Base-by-base conservation (phyloP, 2,797 vertebrate species). In the Buceros bicornis region DNA sequence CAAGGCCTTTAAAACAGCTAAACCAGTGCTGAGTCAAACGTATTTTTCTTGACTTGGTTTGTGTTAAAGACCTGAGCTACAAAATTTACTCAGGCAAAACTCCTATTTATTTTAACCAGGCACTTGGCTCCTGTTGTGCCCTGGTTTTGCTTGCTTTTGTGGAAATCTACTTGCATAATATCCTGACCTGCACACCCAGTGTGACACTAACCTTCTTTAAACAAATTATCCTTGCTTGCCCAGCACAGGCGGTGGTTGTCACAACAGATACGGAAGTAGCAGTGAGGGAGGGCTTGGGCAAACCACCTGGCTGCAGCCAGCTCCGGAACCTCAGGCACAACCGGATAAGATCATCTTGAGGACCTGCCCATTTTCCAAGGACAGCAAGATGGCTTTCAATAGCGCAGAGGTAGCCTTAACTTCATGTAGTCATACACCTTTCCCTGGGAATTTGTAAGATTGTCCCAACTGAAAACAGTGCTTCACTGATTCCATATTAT, bases 1-100 rank as follows among this genome's bases (percentile, higher is more conserved):
- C 91, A 96, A 94, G 92, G 85, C 72, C 79, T 96, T 83, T 81
- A 66, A 95, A 96, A 88, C 72, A 91, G 91, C 72, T 93, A 81
- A 47, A 20, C 48, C 89, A 57, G 54, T 90, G 87, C 94, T 91
- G 89, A 95, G 90, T 94, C 85, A 95, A 81, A 56, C 4, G 6
- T 88, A 62, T 76, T 90, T 96, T 79, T 76, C 85, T 94, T 94
- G 47, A 81, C 33, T 88, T 84, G 40, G 43, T 86, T 90, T 90
- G 47, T 82, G 70, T 70, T 79, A 84, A 88, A 95, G 35, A 8
- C 33, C 62, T 88, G 66, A 82, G 40, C 62, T 76, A 62, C 66
- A 88, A 73, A 61, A 18, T 20, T 79, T 69, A 67, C 60, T 66
- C 37, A 45, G 51, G 45, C 10, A 77, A 76, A 93, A 85, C 58